These are phyloP conservation scores for Neoitamus cyanurus DNA, from an alignment of 2,888 invertebrate genomes.

Conservation along the genomic window DNA sequence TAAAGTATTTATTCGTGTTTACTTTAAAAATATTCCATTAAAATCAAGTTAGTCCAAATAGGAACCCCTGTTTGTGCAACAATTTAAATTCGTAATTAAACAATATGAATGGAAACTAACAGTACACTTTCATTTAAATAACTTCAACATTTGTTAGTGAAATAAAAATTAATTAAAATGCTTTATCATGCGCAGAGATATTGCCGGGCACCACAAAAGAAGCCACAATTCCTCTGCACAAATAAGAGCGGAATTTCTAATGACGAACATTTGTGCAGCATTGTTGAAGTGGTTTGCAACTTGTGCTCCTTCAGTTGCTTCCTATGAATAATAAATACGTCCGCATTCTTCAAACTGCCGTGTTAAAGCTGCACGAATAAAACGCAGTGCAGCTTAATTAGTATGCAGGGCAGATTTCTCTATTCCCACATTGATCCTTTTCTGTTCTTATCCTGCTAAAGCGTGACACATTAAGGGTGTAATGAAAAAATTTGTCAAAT, in stretches of 20 bases:
- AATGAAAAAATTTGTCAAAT: no score
- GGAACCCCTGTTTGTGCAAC: no score
- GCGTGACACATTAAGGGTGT: not conserved
- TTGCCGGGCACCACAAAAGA: not conserved
- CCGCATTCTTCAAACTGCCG: not conserved
- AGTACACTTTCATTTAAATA: not conserved
- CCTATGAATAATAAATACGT: not conserved
- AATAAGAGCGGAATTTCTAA: not conserved
- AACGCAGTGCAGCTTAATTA: not conserved
- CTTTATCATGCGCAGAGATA: not conserved
- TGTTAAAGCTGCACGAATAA: not conserved
- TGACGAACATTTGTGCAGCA: not conserved
- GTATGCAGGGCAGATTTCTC: no score
- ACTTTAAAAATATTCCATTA: no score
- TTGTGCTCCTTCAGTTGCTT: not conserved
- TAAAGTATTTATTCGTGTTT: no score
- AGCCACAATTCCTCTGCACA: not conserved
- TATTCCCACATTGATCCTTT: not conserved
- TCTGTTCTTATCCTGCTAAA: not conserved
- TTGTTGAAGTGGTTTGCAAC: not conserved
- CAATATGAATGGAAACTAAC: no score
- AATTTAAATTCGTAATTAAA: no score
- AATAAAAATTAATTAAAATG: not conserved
- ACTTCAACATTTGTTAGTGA: not conserved
- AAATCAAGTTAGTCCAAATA: no score